Conservation (phyloP, 1,140 invertebrate genomes). For the Atta texana region DNA sequence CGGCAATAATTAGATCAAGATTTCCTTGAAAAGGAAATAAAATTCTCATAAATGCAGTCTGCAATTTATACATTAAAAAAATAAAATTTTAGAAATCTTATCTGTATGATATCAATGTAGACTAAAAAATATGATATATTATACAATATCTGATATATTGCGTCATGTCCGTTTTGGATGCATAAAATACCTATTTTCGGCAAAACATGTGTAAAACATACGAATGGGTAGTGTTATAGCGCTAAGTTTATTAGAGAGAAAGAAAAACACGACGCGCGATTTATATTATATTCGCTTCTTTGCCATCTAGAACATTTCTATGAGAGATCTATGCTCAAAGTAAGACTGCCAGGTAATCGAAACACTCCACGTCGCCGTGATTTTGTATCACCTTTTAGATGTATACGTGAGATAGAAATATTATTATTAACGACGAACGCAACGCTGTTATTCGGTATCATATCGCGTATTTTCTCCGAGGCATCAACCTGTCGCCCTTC, state of each 20-base stretch:
- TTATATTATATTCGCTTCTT: slow-evolving; percentile 15
- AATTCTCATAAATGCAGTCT: neutral
- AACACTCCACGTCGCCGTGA: slow-evolving; percentile 61
- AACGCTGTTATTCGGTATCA: neutral
- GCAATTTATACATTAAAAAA: neutral
- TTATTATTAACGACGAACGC: slow-evolving; percentile 18
- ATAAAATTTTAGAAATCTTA: neutral
- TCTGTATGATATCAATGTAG: neutral
- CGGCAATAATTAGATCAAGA: neutral
- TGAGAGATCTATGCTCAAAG: slow-evolving; percentile 77
- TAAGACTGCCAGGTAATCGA: slow-evolving; percentile 82
- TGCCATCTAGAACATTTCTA: slow-evolving; percentile 44
- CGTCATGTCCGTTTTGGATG: neutral
- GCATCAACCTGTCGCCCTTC: neutral
- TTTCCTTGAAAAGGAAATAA: neutral
- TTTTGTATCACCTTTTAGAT: slow-evolving; percentile 49
- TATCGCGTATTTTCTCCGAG: slow-evolving; percentile 23
- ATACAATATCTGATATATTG: neutral
- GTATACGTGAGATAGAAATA: slow-evolving; percentile 18
- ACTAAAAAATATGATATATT: neutral
- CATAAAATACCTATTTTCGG: neutral
- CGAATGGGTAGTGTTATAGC: neutral
- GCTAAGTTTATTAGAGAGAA: neutral
- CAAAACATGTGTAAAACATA: neutral
- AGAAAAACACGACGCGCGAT: neutral